Evolutionary conservation across 2,113 vertebrate species (phyloP), one percentile per base, ranked within the genome.

Genomic region (Melospiza melodia): DNA sequence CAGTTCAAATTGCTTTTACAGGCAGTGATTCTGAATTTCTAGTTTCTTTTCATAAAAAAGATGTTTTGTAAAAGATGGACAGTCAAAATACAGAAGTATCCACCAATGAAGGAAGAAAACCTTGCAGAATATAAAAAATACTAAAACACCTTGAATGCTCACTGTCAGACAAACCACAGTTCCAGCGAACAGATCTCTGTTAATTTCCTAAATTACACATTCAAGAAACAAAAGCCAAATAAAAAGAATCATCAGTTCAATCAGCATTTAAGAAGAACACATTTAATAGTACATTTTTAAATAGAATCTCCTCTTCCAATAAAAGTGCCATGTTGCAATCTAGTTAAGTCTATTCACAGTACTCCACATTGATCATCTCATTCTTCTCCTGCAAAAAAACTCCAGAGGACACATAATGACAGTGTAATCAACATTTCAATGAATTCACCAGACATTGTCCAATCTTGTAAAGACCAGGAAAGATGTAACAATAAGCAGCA

Each of bases 211-310:
- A 97, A 98, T 94, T 87, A 96, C 63, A 88, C 87, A 97, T 96
- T 94, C 95, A 94, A 86, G 92, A 96, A 96, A 98, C 61, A 95
- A 95, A 95, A 96, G 90, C 49, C 84, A 97, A 96, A 95, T 97
- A 96, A 97, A 94, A 97, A 63, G 90, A 97, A 97, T 91, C 84
- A 96, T 97, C 96, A 94, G 33, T 84, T 97, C 95, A 41, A 41
- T 41, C 41, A 97, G 94, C 95, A 85, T 93, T 90, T 94, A 94
- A 85, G 92, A 94, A 93, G 96, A 92, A 81, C 81, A 94, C 54
- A 83, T 96, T 91, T 92, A 90, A 95, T 95, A 93, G 92, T 89
- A 39, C 49, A 92, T 95, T 97, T 97, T 96, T 73, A 84, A 95
- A 95, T 90, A 27, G 90, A 94, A 95, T 93, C 91, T 94, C 84